Percentiles rank a stretch among this genome's conserved stretches.
phyloP scores from a whole-genome alignment of 37 sponge, comb jelly and placozoan genomes.

The Oopsacas minuta region DNA sequence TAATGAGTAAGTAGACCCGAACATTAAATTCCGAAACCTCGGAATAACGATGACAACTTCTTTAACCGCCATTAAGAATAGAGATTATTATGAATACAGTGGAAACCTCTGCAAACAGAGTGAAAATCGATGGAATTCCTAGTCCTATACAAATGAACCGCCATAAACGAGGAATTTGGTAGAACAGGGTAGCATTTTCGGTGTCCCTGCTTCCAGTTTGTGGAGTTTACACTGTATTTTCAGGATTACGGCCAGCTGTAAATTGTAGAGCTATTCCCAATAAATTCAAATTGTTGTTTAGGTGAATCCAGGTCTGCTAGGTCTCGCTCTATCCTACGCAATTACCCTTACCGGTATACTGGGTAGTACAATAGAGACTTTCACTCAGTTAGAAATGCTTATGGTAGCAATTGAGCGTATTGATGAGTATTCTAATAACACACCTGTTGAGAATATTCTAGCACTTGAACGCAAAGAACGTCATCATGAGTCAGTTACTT shows the following conservation, averaged over 20 bases:
- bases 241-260: background rate
- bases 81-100: too few species aligned
- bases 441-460: constrained; percentile 45
- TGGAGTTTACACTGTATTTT: too few species aligned
- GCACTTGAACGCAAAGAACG: background rate
- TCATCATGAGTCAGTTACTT: background rate
- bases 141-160: too few species aligned
- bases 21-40: too few species aligned
- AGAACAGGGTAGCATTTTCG: too few species aligned
- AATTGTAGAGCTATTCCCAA: background rate
- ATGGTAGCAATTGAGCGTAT: constrained; percentile 92
- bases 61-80: too few species aligned
- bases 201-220: too few species aligned
- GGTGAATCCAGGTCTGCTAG: constrained; percentile 59
- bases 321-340: constrained; percentile 90
- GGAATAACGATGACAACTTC: too few species aligned
- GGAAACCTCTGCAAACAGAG: too few species aligned
- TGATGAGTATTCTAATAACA: constrained; percentile 67
- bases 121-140: too few species aligned
- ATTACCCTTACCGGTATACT: constrained; percentile 73
- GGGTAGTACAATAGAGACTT: constrained; percentile 59
- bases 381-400: constrained; percentile 94
- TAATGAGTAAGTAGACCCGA: too few species aligned
- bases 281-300: background rate
- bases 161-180: too few species aligned